phyloP scores from a whole-genome alignment of 2,113 vertebrate genomes.

The Polyodon spathula region DNA sequence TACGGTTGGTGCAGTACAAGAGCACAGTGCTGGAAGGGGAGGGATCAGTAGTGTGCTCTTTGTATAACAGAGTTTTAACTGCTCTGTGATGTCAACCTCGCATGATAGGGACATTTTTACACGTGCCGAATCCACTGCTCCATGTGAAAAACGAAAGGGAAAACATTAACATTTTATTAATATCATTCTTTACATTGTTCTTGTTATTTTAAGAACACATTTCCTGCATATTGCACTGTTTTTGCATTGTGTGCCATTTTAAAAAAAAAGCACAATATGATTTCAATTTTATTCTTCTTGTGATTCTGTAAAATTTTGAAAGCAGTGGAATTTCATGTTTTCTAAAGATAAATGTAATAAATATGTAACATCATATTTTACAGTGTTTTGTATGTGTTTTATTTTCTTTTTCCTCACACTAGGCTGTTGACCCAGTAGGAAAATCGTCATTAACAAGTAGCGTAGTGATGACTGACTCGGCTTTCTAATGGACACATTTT shows the following conservation, averaged over 20 bases:
- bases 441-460: too few species aligned
- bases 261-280: constrained; percentile 1
- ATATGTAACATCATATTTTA: constrained; percentile 9
- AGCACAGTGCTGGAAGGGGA: background rate
- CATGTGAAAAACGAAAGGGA: background rate
- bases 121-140: background rate
- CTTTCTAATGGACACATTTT: background rate
- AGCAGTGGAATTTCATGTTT: constrained; percentile 4
- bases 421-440: too few species aligned
- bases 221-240: constrained; percentile 4
- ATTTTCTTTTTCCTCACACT: background rate
- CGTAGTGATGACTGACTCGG: too few species aligned
- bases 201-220: background rate
- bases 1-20: background rate
- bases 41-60: background rate
- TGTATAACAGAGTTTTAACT: background rate
- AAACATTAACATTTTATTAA: background rate
- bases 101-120: background rate
- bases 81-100: background rate
- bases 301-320: constrained; percentile 13
- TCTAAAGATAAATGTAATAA: constrained; percentile 15
- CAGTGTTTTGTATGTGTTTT: background rate
- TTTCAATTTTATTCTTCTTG: background rate
- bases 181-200: background rate
- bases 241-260: constrained; percentile 14